Conservation (phyloP, 2,888 invertebrate species). For the Perizoma flavofasciatum region DNA sequence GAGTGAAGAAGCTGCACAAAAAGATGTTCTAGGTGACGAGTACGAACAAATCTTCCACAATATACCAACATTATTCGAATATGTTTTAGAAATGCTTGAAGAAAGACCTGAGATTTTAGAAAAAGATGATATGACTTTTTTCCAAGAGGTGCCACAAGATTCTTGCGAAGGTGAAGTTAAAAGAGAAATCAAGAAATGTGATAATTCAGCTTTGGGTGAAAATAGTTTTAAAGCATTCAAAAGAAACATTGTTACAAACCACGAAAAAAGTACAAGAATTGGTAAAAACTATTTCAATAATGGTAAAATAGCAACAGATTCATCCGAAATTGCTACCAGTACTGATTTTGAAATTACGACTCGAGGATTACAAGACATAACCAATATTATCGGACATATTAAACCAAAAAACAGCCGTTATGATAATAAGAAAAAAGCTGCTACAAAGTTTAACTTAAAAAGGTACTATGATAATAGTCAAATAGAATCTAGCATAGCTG, state of each 20-base stretch:
- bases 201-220: slow-evolving; percentile 14
- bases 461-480: neutral
- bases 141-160: slow-evolving; percentile 32
- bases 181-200: slow-evolving; percentile 18
- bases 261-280: neutral
- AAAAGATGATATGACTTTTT: slow-evolving; percentile 48
- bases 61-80: slow-evolving; percentile 60
- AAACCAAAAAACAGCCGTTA: neutral
- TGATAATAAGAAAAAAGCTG: neutral
- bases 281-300: neutral
- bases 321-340: neutral
- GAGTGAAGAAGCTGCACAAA: slow-evolving; percentile 21
- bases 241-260: slow-evolving; percentile 3
- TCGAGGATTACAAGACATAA: neutral
- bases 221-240: slow-evolving; percentile 6
- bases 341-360: neutral
- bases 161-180: neutral
- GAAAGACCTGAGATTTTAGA: slow-evolving; percentile 61
- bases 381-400: neutral
- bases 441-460: neutral
- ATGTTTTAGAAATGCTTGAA: slow-evolving; percentile 53
- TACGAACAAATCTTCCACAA: slow-evolving; percentile 55
- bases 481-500: neutral
- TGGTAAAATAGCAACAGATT: slow-evolving; percentile 4
- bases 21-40: slow-evolving; percentile 38